Evolutionary conservation across 2,113 vertebrate genomes (phyloP).

Genomic region (Sterna hirundo): DNA sequence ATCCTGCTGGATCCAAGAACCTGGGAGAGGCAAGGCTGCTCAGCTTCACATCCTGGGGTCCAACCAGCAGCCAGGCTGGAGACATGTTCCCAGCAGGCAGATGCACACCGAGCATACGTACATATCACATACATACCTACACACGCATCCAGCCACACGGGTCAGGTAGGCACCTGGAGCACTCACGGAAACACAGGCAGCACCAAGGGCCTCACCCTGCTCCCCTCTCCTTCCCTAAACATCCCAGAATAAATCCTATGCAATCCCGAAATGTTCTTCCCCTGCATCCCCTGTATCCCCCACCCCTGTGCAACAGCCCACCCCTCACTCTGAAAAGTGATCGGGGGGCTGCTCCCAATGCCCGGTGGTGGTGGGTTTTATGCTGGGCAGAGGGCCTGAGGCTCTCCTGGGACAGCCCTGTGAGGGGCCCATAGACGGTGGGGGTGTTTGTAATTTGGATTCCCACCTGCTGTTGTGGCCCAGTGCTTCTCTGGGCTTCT

Average conservation of each 20-base stretch:
- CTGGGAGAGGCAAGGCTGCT: background rate
- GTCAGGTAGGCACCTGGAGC: background rate
- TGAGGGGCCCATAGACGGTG: background rate
- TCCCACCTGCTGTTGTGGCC: background rate
- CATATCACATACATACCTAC: rapidly evolving
- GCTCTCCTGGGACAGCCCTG: background rate
- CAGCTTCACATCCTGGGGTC: rapidly evolving
- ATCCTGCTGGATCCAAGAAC: background rate
- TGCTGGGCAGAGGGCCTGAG: rapidly evolving
- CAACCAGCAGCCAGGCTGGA: background rate
- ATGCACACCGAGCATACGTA: background rate
- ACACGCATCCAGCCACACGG: too few relatives aligned
- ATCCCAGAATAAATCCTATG: too few relatives aligned
- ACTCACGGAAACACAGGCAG: background rate
- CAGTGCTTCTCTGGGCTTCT: background rate
- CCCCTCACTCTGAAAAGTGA: background rate
- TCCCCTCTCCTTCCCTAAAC: background rate
- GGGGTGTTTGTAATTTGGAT: background rate
- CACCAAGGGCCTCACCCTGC: background rate
- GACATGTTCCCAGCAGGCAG: background rate
- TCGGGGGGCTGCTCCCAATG: background rate
- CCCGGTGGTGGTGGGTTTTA: background rate
- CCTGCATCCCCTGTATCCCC: background rate
- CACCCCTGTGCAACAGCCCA: background rate
- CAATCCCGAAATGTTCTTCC: background rate